A percentile compares a stretch with the other conserved stretches of the same genome.
Conservation (phyloP, 1,140 invertebrate species). For the Drosophila novamexicana region DNA sequence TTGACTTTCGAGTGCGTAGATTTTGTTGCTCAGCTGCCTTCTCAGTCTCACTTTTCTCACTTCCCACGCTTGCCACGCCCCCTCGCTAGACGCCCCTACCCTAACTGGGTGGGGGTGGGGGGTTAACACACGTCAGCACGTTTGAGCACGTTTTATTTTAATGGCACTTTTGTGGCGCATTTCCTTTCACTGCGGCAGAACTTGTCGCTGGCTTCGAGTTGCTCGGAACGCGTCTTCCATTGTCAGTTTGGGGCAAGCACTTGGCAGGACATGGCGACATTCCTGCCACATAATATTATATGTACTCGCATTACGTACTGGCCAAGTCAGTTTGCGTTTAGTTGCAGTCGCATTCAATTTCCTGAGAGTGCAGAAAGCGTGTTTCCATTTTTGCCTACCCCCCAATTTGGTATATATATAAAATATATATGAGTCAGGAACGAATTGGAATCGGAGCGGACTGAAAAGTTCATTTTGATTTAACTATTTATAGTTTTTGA, state of each 20-base stretch:
- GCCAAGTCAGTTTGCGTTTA: constrained; percentile 1
- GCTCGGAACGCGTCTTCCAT: constrained; percentile 25
- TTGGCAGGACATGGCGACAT: background rate
- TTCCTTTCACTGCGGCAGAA: constrained; percentile 40
- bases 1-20: constrained; percentile 70
- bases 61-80: background rate
- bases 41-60: background rate
- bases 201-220: constrained; percentile 32
- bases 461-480: no score
- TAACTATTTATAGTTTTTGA: no score
- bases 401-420: no score
- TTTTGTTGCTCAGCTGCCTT: constrained; percentile 5
- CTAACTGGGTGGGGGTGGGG: background rate
- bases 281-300: background rate
- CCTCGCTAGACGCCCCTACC: background rate
- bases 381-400: background rate
- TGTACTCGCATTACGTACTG: constrained; percentile 8
- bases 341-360: constrained; percentile 8
- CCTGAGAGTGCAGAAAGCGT: background rate
- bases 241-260: background rate
- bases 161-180: constrained; percentile 77
- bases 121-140: constrained; percentile 47
- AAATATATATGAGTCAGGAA: no score
- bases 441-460: no score
- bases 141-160: constrained; percentile 80